Evolutionary conservation across 2,797 vertebrate genomes (phyloP).

Genomic region (Semotilus atromaculatus): DNA sequence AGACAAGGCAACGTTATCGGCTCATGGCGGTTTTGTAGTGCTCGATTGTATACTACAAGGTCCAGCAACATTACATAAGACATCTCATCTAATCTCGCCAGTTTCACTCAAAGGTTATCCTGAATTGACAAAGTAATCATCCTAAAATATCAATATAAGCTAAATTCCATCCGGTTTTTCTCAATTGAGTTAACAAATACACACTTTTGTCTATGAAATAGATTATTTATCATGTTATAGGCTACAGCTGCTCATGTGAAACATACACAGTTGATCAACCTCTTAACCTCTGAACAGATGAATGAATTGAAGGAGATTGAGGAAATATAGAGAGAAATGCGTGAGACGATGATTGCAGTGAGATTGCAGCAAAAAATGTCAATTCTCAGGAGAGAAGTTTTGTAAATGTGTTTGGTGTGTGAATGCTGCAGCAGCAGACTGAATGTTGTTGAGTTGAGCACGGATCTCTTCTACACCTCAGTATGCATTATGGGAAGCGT

Average conservation of each 20-base stretch:
- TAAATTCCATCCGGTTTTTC: not conserved
- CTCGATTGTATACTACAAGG: not conserved
- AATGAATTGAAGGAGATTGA: slow-evolving; percentile 44
- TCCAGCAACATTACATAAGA: slow-evolving; percentile 29
- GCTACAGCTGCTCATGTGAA: not conserved
- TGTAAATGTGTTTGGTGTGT: slow-evolving; percentile 45
- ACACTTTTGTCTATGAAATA: not conserved
- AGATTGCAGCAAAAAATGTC: slow-evolving; percentile 62
- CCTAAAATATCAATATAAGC: not conserved
- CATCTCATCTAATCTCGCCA: not conserved
- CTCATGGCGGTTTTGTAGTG: not conserved
- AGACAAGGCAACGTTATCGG: not conserved
- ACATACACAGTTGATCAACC: not conserved
- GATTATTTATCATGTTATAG: not conserved
- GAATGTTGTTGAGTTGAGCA: slow-evolving; percentile 52
- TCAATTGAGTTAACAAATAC: not conserved
- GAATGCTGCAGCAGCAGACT: slow-evolving; percentile 43
- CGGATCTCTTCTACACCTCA: slow-evolving; percentile 60
- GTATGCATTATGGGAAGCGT: slow-evolving; percentile 64
- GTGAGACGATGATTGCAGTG: slow-evolving; percentile 32
- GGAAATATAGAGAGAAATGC: not conserved
- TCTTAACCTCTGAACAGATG: not conserved
- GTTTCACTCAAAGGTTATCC: not conserved
- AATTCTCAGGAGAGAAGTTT: slow-evolving; percentile 41
- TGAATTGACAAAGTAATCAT: not conserved